A percentile compares a stretch with the other conserved stretches of the same genome.
These are phyloP conservation scores for Neolamprologus multifasciatus DNA, from an alignment of 2,797 vertebrate genomes.

Conservation along the genomic window DNA sequence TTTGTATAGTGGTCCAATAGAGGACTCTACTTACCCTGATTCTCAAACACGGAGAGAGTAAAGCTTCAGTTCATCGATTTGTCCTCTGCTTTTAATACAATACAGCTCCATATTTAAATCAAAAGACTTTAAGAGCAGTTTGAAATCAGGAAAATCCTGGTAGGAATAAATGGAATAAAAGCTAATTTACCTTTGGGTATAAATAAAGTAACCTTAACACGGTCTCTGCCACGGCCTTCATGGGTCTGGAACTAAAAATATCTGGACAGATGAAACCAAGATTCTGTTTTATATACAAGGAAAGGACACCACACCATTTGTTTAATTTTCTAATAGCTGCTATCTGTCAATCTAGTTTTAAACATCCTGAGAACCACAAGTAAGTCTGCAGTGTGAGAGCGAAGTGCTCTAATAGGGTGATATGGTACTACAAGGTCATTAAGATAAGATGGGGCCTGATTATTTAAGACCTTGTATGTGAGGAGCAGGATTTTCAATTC, in stretches of 20 bases:
- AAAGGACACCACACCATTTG: neutral
- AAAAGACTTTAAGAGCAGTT: neutral
- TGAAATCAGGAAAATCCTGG: no score
- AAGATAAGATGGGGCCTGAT: no score
- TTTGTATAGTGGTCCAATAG: neutral
- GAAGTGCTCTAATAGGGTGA: no score
- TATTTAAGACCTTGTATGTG: no score
- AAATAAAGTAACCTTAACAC: no score
- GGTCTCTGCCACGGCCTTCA: neutral
- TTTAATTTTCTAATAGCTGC: neutral
- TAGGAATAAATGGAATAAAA: neutral
- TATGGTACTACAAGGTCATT: no score
- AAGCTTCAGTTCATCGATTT: neutral
- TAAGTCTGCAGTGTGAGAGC: rapidly evolving
- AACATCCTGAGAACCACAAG: no score
- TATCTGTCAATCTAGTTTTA: no score
- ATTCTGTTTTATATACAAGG: neutral
- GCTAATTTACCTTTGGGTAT: neutral
- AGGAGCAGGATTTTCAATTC: no score
- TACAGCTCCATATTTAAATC: neutral
- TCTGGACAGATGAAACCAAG: neutral
- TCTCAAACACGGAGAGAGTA: neutral
- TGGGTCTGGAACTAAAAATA: neutral
- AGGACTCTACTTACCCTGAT: neutral
- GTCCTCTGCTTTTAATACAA: neutral